These are phyloP conservation scores for Sesia apiformis DNA, from an alignment of 2,888 invertebrate species.

Conservation along the genomic window DNA sequence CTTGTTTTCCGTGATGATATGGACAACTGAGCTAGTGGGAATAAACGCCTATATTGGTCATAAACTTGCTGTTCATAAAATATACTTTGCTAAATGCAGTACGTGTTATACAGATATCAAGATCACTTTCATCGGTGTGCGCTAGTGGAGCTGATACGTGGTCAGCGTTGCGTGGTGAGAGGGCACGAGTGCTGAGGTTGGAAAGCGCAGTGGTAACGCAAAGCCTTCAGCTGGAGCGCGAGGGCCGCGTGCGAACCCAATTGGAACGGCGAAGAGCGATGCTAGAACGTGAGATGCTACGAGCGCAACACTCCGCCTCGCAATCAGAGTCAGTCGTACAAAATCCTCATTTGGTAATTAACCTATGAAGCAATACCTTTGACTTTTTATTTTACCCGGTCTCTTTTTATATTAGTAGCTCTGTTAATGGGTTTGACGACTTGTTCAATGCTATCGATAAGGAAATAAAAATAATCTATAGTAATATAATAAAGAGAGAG, in stretches of 20 bases:
- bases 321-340: neutral
- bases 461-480: too few species aligned
- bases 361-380: too few species aligned
- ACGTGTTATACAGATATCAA: conserved; percentile 27
- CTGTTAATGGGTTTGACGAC: too few species aligned
- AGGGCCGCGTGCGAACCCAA: conserved; percentile 52
- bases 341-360: neutral
- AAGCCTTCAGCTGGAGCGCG: conserved; percentile 49
- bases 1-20: too few species aligned
- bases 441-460: too few species aligned
- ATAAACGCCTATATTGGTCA: too few species aligned
- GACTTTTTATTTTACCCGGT: too few species aligned
- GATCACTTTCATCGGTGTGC: conserved; percentile 47
- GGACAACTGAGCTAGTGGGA: too few species aligned
- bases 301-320: conserved; percentile 20
- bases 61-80: neutral
- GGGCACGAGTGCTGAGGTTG: conserved; percentile 48
- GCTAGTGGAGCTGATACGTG: conserved; percentile 50
- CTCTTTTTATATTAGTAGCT: too few species aligned
- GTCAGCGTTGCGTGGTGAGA: conserved; percentile 50
- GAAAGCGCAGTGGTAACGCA: conserved; percentile 57
- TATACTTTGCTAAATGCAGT: neutral
- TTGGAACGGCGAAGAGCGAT: conserved; percentile 47
- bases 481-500: too few species aligned
- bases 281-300: conserved; percentile 45